Percentiles rank a stretch among this genome's conserved stretches.
Conservation (phyloP, 2,797 vertebrate species). For the Prunella strophiata region DNA sequence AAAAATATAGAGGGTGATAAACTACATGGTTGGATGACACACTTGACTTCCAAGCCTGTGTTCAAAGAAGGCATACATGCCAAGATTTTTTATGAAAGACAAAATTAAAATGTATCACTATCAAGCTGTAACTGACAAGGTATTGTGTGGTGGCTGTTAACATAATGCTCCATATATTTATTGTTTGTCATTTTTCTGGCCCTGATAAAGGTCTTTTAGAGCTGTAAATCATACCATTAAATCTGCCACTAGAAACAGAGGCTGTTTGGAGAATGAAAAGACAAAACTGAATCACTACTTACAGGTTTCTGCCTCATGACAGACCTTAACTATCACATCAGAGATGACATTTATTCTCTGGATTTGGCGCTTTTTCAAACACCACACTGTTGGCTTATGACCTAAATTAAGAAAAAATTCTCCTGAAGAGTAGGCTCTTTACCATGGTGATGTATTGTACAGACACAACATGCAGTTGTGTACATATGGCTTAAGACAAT, state of each 20-base stretch:
- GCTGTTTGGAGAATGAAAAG: conserved; percentile 73
- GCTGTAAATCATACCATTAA: conserved; percentile 89
- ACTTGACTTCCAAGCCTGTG: conserved; percentile 83
- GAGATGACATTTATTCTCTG: conserved; percentile 76
- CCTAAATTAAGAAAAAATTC: conserved; percentile 37
- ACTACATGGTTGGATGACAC: conserved; percentile 82
- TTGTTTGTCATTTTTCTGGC: conserved; percentile 91
- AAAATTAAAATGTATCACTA: conserved; percentile 88
- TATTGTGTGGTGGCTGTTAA: conserved; percentile 84
- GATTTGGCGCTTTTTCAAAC: conserved; percentile 78
- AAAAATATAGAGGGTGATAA: conserved; percentile 89
- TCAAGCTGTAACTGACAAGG: conserved; percentile 83
- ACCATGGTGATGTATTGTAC: not conserved
- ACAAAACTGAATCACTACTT: conserved; percentile 79
- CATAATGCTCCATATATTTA: conserved; percentile 85
- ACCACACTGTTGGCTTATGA: conserved; percentile 76
- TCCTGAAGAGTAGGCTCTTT: not conserved
- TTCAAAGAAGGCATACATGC: conserved; percentile 78
- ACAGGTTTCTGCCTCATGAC: conserved; percentile 78
- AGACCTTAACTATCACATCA: conserved; percentile 83
- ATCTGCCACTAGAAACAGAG: conserved; percentile 83
- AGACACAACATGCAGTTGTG: not conserved
- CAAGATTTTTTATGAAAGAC: conserved; percentile 86
- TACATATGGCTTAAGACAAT: not conserved
- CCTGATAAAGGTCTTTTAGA: conserved; percentile 78